A percentile compares a stretch with the other conserved stretches of the same genome.
Conservation (phyloP, 2,888 invertebrate species). For the Andrena trimmerana region DNA sequence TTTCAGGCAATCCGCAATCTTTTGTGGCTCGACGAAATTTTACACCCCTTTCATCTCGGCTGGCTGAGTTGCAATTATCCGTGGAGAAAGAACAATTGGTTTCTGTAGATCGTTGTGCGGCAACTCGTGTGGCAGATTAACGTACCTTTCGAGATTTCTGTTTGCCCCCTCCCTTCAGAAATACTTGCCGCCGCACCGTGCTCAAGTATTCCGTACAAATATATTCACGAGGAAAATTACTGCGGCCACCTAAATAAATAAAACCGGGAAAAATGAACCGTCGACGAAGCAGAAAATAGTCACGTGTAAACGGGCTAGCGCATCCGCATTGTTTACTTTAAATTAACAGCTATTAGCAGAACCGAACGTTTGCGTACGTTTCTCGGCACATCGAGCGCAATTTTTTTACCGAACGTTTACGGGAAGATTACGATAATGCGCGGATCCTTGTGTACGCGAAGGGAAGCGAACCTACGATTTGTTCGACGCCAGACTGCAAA, state of each 20-base stretch:
- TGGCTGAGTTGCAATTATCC: constrained; percentile 49
- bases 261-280: not conserved
- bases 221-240: too few species aligned
- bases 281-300: too few species aligned
- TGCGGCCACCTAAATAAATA: not conserved
- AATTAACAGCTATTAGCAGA: constrained; percentile 29
- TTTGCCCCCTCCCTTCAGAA: not conserved
- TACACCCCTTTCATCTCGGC: constrained; percentile 44
- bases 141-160: constrained; percentile 10
- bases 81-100: constrained; percentile 33
- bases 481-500: constrained; percentile 6
- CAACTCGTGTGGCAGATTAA: constrained; percentile 30
- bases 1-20: constrained; percentile 53
- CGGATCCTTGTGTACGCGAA: constrained; percentile 1
- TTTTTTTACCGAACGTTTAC: constrained; percentile 4
- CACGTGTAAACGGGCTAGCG: constrained; percentile 8
- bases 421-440: constrained; percentile 36
- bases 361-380: constrained; percentile 13
- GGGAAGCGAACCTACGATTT: not conserved
- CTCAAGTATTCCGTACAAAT: not conserved
- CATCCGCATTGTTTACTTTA: constrained; percentile 6
- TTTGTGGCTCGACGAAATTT: constrained; percentile 55
- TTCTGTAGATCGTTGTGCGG: constrained; percentile 13
- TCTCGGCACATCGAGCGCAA: not conserved
- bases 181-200: not conserved